These are phyloP conservation scores for Halcyon leucocephala DNA, from an alignment of 2,797 vertebrate genomes.

Conservation along the genomic window DNA sequence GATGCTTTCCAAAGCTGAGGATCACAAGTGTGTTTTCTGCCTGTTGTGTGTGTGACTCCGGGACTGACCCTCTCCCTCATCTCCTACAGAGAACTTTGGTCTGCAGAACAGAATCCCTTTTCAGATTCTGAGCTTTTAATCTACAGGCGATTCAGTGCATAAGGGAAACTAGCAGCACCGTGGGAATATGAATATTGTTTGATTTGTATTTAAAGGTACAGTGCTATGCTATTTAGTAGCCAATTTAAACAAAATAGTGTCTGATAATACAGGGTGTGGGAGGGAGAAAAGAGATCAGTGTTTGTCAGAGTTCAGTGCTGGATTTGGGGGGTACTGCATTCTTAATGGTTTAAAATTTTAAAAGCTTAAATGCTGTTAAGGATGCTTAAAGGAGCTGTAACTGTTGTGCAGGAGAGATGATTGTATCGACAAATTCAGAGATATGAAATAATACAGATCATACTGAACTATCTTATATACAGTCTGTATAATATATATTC, in stretches of 20 bases:
- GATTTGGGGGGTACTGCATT: constrained; percentile 20
- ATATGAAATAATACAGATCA: not conserved
- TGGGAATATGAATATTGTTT: constrained; percentile 74
- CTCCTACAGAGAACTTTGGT: constrained; percentile 75
- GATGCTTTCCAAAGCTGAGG: constrained; percentile 70
- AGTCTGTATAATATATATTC: not conserved
- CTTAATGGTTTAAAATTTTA: constrained; percentile 40
- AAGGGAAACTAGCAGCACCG: constrained; percentile 67
- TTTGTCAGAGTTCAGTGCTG: constrained; percentile 40
- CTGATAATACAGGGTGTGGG: constrained; percentile 53
- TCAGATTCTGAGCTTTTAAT: constrained; percentile 72
- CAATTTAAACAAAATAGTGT: constrained; percentile 42
- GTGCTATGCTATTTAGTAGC: constrained; percentile 56
- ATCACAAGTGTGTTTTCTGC: constrained; percentile 76
- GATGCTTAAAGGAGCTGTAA: constrained; percentile 41
- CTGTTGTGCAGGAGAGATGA: constrained; percentile 10
- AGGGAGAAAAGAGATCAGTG: constrained; percentile 7
- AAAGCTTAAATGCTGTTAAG: not conserved
- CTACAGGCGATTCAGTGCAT: constrained; percentile 64
- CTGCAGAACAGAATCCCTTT: constrained; percentile 70
- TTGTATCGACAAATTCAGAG: not conserved
- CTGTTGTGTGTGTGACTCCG: constrained; percentile 74
- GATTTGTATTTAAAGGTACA: constrained; percentile 75
- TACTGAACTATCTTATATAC: not conserved
- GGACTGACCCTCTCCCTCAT: constrained; percentile 71